Base-by-base conservation (phyloP, 2,797 vertebrate species). In the Apogon talboti region DNA sequence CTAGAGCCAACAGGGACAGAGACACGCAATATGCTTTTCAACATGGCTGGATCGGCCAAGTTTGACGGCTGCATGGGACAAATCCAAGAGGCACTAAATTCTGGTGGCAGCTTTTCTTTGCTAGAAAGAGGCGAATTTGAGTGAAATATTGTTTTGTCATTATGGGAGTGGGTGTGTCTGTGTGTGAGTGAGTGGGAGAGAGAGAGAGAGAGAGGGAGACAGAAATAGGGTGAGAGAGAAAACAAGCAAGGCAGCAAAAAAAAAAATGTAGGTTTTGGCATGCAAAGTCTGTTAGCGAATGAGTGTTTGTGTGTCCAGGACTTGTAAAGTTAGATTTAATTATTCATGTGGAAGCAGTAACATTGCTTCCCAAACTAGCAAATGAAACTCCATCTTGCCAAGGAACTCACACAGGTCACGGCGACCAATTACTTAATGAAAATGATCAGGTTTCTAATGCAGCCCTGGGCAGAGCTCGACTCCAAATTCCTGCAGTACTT, bases 341-440 rank as follows among this genome's bases (percentile, higher is more conserved):
- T 86, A 93, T 92, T 92, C 70, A 93, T 86, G 82, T 79, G 85
- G 79, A 87, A 86, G 86, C 84, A 76, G 82, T 86, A 92, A 84
- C 82, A 85, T 89, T 88, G 85, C 83, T 89, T 91, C 85, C 86
- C 79, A 91, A 92, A 88, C 82, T 51, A 86, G 76, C 78, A 89
- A 91, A 88, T 89, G 86, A 92, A 93, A 92, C 90, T 80, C 80
- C 87, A 89, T 90, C 89, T 91, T 77, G 83, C 77, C 83, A 87
- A 85, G 72, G 63, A 84, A 84, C 79, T 82, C 77, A 41, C 78
- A 78, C 85, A 87, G 91, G 91, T 87, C 92, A 91, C 71, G 60
- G 64, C 51, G 44, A 89, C 83, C 90, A 92, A 93, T 93, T 93
- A 92, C 90, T 91, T 92, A 91, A 92, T 92, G 90, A 92, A 92